These are phyloP conservation scores for Andrena bucephala DNA, from an alignment of 2,888 invertebrate species.

Conservation along the genomic window DNA sequence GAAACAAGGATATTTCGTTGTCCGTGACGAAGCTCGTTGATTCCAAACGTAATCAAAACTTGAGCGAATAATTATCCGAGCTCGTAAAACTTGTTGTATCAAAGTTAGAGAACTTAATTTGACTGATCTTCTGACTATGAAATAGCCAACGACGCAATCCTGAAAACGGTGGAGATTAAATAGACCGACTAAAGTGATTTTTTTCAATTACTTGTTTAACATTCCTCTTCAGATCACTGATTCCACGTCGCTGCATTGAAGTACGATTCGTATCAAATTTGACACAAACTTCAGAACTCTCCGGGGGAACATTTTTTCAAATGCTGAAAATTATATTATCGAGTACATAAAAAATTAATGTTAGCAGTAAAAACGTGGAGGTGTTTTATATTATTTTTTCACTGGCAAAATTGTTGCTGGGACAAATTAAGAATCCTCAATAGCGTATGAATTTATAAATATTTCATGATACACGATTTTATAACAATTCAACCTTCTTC, in stretches of 20 bases:
- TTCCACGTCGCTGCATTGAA: too few species aligned
- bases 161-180: slow-evolving; percentile 16
- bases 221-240: not conserved
- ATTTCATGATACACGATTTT: not conserved
- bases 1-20: slow-evolving; percentile 18
- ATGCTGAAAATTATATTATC: not conserved
- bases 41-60: slow-evolving; percentile 53
- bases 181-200: not conserved
- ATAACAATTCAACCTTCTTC: not conserved
- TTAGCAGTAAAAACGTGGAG: not conserved
- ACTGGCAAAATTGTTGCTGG: not conserved
- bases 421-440: not conserved
- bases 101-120: slow-evolving; percentile 30
- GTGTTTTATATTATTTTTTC: not conserved
- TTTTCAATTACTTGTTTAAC: not conserved
- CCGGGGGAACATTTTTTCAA: too few species aligned
- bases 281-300: too few species aligned
- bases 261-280: too few species aligned
- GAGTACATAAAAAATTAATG: not conserved
- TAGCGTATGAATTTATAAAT: not conserved
- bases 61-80: slow-evolving; percentile 45
- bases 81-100: slow-evolving; percentile 28
- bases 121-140: not conserved
- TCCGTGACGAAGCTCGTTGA: slow-evolving; percentile 17
- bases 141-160: not conserved